Evolutionary conservation across 2,113 vertebrate species (phyloP), one percentile per base, ranked within the genome.

Genomic region (Pogona vitticeps): DNA sequence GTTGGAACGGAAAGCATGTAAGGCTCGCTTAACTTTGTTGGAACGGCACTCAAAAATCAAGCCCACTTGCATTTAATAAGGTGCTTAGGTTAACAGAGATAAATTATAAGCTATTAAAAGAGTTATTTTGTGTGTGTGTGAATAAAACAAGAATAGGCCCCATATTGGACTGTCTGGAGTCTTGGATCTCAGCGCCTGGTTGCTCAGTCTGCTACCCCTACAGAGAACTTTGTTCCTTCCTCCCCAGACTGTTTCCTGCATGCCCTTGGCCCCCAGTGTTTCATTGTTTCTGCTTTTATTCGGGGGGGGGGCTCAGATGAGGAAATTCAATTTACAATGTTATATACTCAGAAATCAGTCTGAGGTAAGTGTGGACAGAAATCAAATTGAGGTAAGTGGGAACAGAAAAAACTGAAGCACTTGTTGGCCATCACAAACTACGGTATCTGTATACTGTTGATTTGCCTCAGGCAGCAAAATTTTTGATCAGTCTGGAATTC

Each of bases 11-110:
- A 70, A 70, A 65, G 71, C 36, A 65, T 42, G 72, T 40, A 86
- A 71, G 21, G 68, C 23, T 17, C 0, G 0, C 42, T 79, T 70
- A 75, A 52, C 31, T 9, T 0, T 31, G 71, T 36, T n/a, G 1
- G 12, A 0, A 1, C 33, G 23, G 31, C 77, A 6, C 17, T n/a
- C 7, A 13, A 26, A 65, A 70, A 58, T 40, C 36, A 36, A 76
- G 21, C 52, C 36, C 36, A 33, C n/a, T 76, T 65, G 73, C 61
- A 65, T 77, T 77, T 4, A 42, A 33, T 4, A 76, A 59, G 71
- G 46, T 81, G 61, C 33, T 82, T 59, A 83, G 23, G 52, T 20
- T 77, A 38, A 76, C 40, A 76, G 17, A 65, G 33, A 10, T 9
- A 68, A 76, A 63, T 68, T 33, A 33, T 82, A 59, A 67, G 17